A percentile compares a stretch with the other conserved stretches of the same genome.
Evolutionary conservation across 2,113 vertebrate genomes (phyloP).

Genomic region (Callocephalon fimbriatum): DNA sequence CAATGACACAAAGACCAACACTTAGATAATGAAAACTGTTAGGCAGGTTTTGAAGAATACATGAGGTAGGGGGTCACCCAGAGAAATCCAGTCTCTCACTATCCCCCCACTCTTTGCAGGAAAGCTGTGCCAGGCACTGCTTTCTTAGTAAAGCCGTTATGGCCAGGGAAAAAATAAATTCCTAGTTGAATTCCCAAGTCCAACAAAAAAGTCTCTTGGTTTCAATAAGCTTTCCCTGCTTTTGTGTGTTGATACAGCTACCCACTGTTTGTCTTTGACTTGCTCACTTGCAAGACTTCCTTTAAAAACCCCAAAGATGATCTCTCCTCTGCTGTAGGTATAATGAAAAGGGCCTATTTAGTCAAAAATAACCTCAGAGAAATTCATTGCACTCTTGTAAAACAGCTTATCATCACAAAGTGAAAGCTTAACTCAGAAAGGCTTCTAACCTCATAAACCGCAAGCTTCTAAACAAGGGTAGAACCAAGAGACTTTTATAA

Average conservation of each 20-base stretch:
- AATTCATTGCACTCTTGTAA: constrained; percentile 1
- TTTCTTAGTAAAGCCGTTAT: background rate
- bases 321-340: background rate
- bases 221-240: background rate
- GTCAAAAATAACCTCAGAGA: constrained; percentile 7
- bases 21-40: background rate
- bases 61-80: background rate
- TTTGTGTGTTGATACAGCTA: background rate
- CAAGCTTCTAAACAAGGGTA: background rate
- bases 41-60: background rate
- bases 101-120: background rate
- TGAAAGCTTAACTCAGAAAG: background rate
- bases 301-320: background rate
- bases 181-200: background rate
- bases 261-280: background rate
- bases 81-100: background rate
- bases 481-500: background rate
- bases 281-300: background rate
- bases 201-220: background rate
- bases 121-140: background rate
- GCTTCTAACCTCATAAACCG: constrained; percentile 30
- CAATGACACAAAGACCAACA: background rate
- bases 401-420: background rate
- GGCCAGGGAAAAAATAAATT: background rate
- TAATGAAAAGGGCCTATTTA: background rate